Evolutionary conservation across 2,113 vertebrate genomes (phyloP).

Genomic region (Athene noctua): DNA sequence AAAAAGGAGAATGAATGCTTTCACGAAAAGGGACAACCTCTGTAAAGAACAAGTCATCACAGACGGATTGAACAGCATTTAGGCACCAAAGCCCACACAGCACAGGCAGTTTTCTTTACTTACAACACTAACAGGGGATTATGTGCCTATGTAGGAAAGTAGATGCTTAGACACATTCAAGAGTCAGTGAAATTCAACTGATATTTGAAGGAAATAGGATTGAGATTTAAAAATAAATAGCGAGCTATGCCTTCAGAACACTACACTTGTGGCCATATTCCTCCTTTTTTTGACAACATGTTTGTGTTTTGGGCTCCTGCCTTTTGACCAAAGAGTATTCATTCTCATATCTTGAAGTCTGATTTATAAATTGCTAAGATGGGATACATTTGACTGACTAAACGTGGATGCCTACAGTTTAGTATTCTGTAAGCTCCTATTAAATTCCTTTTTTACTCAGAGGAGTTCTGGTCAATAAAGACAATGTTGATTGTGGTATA

Average conservation of each 20-base stretch:
- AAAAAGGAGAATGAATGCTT: not conserved
- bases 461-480: not conserved
- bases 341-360: not conserved
- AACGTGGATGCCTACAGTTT: not conserved
- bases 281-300: rapidly evolving
- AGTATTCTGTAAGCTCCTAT: not conserved
- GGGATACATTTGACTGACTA: not conserved
- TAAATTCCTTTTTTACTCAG: not conserved
- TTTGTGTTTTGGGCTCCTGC: not conserved
- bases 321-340: not conserved
- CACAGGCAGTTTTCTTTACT: not conserved
- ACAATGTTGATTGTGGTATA: not conserved
- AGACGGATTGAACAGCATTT: not conserved
- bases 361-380: not conserved
- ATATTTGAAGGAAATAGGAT: not conserved
- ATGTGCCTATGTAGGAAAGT: not conserved
- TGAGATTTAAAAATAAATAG: not conserved
- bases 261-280: not conserved
- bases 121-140: not conserved
- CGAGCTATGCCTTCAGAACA: not conserved
- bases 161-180: not conserved
- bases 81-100: not conserved
- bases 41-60: not conserved
- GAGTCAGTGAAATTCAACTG: not conserved
- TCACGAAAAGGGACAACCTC: not conserved